A percentile compares a stretch with the other conserved stretches of the same genome.
These are phyloP conservation scores for Ceratina japonica DNA, from an alignment of 1,140 invertebrate genomes.

Conservation along the genomic window DNA sequence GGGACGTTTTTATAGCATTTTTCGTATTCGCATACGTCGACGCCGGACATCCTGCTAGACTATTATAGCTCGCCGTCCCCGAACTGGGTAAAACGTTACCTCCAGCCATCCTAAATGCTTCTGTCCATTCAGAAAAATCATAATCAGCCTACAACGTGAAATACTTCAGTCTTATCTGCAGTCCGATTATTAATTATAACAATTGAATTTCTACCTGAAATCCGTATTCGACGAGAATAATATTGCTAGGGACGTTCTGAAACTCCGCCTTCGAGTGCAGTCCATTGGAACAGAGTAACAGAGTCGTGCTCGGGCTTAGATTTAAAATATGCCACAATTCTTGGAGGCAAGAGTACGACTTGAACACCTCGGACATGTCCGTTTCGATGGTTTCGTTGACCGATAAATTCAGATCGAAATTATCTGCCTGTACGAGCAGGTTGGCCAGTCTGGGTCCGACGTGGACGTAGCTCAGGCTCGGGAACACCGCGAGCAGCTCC, in stretches of 20 bases:
- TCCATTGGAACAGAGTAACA: constrained; percentile 82
- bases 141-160: constrained; percentile 82
- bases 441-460: constrained; percentile 82
- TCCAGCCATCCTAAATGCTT: constrained; percentile 80
- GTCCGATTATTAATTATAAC: no score
- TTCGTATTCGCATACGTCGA: constrained; percentile 83
- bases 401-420: constrained; percentile 72
- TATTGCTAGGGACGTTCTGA: constrained; percentile 80
- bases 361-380: constrained; percentile 77
- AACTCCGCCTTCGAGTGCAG: constrained; percentile 76
- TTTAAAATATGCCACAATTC: constrained; percentile 81
- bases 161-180: no score
- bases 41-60: constrained; percentile 84
- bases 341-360: constrained; percentile 77
- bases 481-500: constrained; percentile 79
- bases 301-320: constrained; percentile 79
- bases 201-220: constrained; percentile 79
- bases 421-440: constrained; percentile 79
- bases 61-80: constrained; percentile 85
- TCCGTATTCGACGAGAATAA: constrained; percentile 84
- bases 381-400: constrained; percentile 78
- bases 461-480: constrained; percentile 81
- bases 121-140: constrained; percentile 82
- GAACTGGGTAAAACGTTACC: constrained; percentile 82
- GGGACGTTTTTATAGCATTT: constrained; percentile 81